A percentile compares a stretch with the other conserved stretches of the same genome.
These are phyloP conservation scores for Halcyon badia DNA, from an alignment of 2,797 vertebrate species.

Conservation along the genomic window DNA sequence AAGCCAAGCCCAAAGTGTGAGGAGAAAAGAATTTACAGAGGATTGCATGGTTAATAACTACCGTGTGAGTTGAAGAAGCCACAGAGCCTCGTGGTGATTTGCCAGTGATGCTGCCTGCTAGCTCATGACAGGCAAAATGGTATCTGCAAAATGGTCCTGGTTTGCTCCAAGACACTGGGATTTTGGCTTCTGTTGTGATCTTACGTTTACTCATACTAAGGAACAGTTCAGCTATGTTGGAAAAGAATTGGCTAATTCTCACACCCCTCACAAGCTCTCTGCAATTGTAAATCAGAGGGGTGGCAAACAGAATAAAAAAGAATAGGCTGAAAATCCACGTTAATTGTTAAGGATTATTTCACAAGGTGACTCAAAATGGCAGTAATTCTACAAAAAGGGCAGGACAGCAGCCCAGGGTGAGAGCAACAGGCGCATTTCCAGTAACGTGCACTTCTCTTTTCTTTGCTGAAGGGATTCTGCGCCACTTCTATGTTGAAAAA, in stretches of 20 bases:
- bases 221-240: not conserved
- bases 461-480: slow-evolving; percentile 79
- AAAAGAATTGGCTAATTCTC: not conserved
- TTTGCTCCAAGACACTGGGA: not conserved
- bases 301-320: not conserved
- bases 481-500: slow-evolving; percentile 81
- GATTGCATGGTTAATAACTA: not conserved
- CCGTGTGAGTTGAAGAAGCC: not conserved
- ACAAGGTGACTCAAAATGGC: not conserved
- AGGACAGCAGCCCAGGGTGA: slow-evolving; percentile 18
- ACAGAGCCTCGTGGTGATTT: not conserved
- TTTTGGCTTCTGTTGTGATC: not conserved
- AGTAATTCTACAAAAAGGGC: not conserved
- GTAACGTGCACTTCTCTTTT: not conserved
- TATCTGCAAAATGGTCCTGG: not conserved
- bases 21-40: not conserved
- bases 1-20: not conserved
- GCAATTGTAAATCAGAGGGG: not conserved
- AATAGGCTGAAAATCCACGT: not conserved
- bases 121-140: not conserved
- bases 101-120: not conserved
- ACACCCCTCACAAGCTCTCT: not conserved
- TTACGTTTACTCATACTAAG: not conserved
- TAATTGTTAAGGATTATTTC: not conserved
- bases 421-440: not conserved